These are phyloP conservation scores for Cheirogaleus medius DNA, from an alignment of 2,113 vertebrate genomes.

Conservation along the genomic window DNA sequence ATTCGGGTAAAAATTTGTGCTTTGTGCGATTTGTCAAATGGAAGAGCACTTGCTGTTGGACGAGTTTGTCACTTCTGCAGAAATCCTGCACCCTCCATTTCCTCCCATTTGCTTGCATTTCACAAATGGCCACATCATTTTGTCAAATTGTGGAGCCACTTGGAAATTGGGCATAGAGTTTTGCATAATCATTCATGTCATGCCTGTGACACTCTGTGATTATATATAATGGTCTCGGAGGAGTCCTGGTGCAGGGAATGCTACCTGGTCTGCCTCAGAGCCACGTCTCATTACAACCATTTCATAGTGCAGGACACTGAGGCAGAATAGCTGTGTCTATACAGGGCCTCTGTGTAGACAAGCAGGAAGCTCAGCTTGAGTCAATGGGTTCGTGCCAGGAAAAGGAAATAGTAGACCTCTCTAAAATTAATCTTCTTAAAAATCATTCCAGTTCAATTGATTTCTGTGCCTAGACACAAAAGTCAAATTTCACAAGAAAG, in stretches of 20 bases:
- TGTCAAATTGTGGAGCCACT: constrained; percentile 73
- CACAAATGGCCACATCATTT: constrained; percentile 70
- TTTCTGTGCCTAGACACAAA: background rate
- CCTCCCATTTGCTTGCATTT: constrained; percentile 59
- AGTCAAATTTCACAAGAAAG: background rate
- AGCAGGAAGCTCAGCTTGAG: background rate
- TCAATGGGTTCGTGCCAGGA: background rate
- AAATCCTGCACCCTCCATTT: constrained; percentile 53
- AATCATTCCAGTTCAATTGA: background rate
- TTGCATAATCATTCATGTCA: constrained; percentile 74
- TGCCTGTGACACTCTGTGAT: constrained; percentile 62
- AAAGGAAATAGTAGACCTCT: background rate
- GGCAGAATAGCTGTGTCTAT: background rate
- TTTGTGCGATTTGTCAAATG: background rate
- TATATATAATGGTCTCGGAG: constrained; percentile 55
- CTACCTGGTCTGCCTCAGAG: constrained; percentile 49
- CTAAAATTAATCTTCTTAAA: constrained; percentile 32
- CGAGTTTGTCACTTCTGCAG: constrained; percentile 30
- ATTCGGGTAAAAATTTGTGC: background rate
- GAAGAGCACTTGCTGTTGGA: constrained; percentile 23
- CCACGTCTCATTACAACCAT: background rate
- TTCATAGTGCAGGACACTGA: background rate
- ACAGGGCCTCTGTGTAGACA: background rate
- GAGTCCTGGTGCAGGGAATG: background rate
- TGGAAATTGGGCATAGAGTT: constrained; percentile 64